These are phyloP conservation scores for Magallana angulata DNA, from an alignment of 1,140 invertebrate genomes.

Conservation along the genomic window DNA sequence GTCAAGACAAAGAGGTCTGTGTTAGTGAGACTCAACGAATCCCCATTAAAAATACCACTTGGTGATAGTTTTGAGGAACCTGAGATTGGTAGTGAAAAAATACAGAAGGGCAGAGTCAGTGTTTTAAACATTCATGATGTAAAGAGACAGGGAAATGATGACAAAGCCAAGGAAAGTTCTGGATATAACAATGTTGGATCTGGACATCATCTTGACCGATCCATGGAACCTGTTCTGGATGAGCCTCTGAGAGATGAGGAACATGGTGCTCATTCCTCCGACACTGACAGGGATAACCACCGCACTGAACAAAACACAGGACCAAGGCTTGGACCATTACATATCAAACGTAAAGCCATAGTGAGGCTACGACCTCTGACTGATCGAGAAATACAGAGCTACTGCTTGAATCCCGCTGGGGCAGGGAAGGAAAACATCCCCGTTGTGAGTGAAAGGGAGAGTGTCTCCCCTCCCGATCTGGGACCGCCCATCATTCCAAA, in stretches of 20 bases:
- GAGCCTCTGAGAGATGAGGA: too few relatives aligned
- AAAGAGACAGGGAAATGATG: not conserved
- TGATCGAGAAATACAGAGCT: conserved; percentile 47
- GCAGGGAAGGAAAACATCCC: conserved; percentile 18
- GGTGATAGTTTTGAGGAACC: not conserved
- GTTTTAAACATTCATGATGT: not conserved
- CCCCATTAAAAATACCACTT: not conserved
- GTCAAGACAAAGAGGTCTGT: not conserved
- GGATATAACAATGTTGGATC: too few relatives aligned
- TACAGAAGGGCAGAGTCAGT: not conserved
- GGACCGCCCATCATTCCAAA: conserved; percentile 62
- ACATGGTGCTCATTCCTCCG: too few relatives aligned
- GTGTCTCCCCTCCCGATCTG: conserved; percentile 61
- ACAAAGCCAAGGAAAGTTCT: not conserved
- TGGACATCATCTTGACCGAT: too few relatives aligned
- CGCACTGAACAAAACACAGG: not conserved
- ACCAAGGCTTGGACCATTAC: conserved; percentile 24
- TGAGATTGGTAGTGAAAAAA: not conserved
- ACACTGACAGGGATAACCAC: too few relatives aligned
- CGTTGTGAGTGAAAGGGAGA: not conserved
- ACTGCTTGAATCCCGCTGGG: not conserved
- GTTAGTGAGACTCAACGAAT: not conserved
- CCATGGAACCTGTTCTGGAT: too few relatives aligned
- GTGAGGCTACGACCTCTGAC: conserved; percentile 48
- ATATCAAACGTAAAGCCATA: conserved; percentile 40